Evolutionary conservation across 2,113 vertebrate species (phyloP).

Genomic region (Sorex fumeus): DNA sequence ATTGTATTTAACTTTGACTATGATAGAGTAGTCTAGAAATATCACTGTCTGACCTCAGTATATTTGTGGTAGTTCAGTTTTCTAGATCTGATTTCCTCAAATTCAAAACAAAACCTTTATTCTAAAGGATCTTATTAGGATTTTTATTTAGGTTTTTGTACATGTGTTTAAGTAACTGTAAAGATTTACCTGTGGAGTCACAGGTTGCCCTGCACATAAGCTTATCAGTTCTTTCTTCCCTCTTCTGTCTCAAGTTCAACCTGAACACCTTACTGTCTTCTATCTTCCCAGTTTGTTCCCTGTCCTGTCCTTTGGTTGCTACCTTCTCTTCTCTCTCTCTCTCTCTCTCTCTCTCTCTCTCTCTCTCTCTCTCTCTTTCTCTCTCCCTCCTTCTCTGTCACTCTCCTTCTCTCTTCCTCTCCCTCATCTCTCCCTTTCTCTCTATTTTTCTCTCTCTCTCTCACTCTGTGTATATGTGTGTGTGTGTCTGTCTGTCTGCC

Average conservation of each 20-base stretch:
- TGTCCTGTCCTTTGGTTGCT: not conserved
- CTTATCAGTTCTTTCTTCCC: not conserved
- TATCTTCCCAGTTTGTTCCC: not conserved
- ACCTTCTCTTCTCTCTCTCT: not conserved
- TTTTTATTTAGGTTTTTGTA: not conserved
- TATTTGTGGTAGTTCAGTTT: constrained; percentile 4
- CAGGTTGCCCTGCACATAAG: not conserved
- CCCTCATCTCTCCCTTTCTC: no score
- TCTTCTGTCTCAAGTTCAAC: not conserved
- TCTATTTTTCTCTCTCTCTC: no score
- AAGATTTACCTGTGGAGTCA: not conserved
- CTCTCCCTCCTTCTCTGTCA: no score
- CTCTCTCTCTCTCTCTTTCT: no score
- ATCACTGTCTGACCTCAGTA: not conserved
- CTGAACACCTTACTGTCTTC: not conserved
- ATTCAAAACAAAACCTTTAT: constrained; percentile 33
- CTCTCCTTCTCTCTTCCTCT: no score
- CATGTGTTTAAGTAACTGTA: not conserved
- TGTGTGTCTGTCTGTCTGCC: no score
- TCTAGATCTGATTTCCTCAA: not conserved
- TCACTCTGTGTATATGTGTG: no score
- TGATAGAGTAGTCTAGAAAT: constrained; percentile 2
- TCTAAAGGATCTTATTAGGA: not conserved
- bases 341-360: no score
- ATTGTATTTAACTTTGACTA: constrained; percentile 5